Evolutionary conservation across 2,113 vertebrate species (phyloP).

Genomic region (Planiliza haematocheilus): DNA sequence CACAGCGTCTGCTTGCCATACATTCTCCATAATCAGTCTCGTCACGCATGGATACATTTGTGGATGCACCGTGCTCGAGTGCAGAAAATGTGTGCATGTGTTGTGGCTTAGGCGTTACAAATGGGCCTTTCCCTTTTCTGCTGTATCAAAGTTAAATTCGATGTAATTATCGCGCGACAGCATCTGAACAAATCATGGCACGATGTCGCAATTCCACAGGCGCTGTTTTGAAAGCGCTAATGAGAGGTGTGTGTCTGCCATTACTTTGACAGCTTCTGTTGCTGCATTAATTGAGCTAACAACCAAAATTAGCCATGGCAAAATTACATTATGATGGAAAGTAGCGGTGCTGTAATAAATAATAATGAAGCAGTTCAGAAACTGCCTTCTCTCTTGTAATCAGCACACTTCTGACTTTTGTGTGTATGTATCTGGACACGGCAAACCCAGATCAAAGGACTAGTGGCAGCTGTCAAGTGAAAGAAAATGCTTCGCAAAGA

Average conservation of each 20-base stretch:
- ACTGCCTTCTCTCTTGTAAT: too few species aligned
- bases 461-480: too few species aligned
- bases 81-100: neutral
- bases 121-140: constrained; percentile 9
- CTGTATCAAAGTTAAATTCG: constrained; percentile 5
- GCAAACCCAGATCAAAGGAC: too few species aligned
- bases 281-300: neutral
- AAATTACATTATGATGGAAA: neutral
- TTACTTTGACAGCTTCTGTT: constrained; percentile 2
- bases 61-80: neutral
- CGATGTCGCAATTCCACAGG: neutral
- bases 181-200: neutral
- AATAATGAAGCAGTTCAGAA: too few species aligned
- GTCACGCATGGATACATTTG: constrained; percentile 40
- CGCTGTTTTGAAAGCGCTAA: neutral
- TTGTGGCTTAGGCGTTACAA: constrained; percentile 8
- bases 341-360: neutral
- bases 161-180: neutral
- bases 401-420: too few species aligned
- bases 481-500: too few species aligned
- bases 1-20: constrained; percentile 57
- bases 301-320: neutral
- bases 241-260: neutral
- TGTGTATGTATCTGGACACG: too few species aligned
- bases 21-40: constrained; percentile 62